phyloP scores from a whole-genome alignment of 2,888 invertebrate genomes.

The Panzeria rudis region DNA sequence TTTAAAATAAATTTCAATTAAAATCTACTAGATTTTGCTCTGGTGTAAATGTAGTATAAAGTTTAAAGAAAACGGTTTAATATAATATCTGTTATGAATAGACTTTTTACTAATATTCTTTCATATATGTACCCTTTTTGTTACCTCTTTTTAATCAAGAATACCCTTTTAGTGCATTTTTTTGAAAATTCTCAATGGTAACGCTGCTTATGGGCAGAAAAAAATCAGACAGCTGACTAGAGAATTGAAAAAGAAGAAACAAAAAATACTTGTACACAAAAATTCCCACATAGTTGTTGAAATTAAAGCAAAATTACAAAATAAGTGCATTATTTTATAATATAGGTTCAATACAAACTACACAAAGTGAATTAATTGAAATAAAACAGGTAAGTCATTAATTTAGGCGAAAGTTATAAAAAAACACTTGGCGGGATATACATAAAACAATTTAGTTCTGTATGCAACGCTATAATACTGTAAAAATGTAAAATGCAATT shows the following conservation, averaged over 20 bases:
- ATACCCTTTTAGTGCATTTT: no score
- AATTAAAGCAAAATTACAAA: conserved; percentile 27
- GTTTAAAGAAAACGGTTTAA: no score
- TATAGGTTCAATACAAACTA: neutral
- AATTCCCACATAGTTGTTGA: conserved; percentile 60
- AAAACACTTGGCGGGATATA: conserved; percentile 35
- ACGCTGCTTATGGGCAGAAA: neutral
- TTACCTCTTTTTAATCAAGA: no score
- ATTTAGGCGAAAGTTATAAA: neutral
- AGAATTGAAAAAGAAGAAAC: conserved; percentile 25
- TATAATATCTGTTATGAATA: no score
- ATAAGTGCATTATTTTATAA: conserved; percentile 27
- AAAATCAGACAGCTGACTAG: conserved; percentile 43
- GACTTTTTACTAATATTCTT: no score
- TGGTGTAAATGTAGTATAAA: no score
- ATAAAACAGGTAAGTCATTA: conserved; percentile 26
- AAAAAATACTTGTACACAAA: conserved; percentile 66
- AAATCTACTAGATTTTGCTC: no score
- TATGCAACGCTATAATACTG: neutral
- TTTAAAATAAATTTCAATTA: no score
- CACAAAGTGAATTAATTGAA: conserved; percentile 11
- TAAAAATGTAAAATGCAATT: neutral
- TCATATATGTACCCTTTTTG: no score
- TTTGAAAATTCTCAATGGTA: no score
- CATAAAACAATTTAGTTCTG: neutral